Conservation (phyloP, 2,113 vertebrate species). For the Polyodon spathula region DNA sequence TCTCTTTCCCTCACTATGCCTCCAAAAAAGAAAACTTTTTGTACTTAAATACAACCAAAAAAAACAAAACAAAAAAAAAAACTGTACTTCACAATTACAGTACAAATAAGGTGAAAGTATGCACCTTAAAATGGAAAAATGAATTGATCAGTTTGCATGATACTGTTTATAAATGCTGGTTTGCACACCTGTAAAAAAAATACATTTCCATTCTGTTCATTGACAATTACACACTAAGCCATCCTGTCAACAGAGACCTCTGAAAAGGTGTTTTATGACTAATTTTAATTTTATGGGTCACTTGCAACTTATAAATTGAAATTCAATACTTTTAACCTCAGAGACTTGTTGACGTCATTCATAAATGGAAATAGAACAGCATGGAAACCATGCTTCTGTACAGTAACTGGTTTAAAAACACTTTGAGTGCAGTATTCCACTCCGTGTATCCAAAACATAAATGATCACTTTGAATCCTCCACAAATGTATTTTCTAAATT, state of each 20-base stretch:
- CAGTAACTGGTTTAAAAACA: background rate
- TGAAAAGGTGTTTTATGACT: slow-evolving; percentile 1
- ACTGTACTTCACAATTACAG: too few species aligned
- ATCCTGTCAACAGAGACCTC: background rate
- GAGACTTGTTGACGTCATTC: background rate
- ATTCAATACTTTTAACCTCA: background rate
- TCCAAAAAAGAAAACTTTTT: too few species aligned
- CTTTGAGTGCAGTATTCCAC: slow-evolving; percentile 31
- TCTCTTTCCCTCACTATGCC: too few species aligned
- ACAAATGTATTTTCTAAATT: slow-evolving; percentile 10
- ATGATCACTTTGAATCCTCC: too few species aligned
- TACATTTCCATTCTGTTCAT: background rate
- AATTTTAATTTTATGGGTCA: background rate
- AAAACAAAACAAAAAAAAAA: too few species aligned
- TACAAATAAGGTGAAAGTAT: too few species aligned
- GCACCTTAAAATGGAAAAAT: too few species aligned
- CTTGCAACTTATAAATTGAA: slow-evolving; percentile 5
- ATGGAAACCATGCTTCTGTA: background rate
- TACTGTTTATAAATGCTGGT: too few species aligned
- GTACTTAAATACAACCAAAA: too few species aligned
- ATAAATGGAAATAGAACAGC: background rate
- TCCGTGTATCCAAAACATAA: slow-evolving; percentile 34
- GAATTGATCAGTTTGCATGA: too few species aligned
- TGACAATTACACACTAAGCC: background rate
- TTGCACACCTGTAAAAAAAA: background rate